Percentiles rank a stretch among this genome's conserved stretches.
phyloP scores from a whole-genome alignment of 2,797 vertebrate species.

The Strix occidentalis region DNA sequence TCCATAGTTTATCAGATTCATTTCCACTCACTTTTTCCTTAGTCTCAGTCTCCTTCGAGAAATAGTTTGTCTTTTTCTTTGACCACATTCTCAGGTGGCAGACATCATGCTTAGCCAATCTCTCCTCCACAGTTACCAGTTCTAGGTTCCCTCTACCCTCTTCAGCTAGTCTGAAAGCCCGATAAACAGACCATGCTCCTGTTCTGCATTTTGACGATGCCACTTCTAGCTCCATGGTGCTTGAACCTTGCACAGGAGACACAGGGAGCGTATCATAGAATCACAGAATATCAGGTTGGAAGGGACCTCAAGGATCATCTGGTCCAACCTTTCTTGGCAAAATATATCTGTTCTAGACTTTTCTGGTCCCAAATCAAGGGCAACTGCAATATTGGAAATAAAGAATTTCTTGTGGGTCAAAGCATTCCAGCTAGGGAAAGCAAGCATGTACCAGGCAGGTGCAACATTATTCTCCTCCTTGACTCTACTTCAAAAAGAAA shows the following conservation, averaged over 20 bases:
- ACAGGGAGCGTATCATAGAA: neutral
- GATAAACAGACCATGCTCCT: neutral
- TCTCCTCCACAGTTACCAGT: neutral
- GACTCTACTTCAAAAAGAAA: neutral
- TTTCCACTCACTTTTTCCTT: neutral
- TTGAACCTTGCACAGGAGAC: neutral
- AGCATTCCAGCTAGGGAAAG: neutral
- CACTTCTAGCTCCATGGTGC: rapidly evolving
- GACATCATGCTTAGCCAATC: rapidly evolving
- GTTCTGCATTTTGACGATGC: neutral
- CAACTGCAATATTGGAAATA: neutral
- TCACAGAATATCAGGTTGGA: too few species aligned
- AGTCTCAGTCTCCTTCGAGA: neutral
- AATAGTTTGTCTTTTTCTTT: neutral
- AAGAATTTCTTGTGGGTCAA: neutral
- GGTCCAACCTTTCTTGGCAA: too few species aligned
- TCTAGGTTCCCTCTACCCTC: neutral
- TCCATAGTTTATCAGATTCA: neutral
- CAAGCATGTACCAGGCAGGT: neutral
- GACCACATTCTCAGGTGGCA: neutral
- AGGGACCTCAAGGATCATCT: too few species aligned
- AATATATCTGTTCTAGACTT: neutral
- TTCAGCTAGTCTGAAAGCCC: neutral
- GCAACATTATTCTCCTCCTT: neutral
- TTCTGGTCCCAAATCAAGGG: neutral